These are phyloP conservation scores for Chrysolina oricalcia DNA, from an alignment of 2,888 invertebrate genomes.

Conservation along the genomic window DNA sequence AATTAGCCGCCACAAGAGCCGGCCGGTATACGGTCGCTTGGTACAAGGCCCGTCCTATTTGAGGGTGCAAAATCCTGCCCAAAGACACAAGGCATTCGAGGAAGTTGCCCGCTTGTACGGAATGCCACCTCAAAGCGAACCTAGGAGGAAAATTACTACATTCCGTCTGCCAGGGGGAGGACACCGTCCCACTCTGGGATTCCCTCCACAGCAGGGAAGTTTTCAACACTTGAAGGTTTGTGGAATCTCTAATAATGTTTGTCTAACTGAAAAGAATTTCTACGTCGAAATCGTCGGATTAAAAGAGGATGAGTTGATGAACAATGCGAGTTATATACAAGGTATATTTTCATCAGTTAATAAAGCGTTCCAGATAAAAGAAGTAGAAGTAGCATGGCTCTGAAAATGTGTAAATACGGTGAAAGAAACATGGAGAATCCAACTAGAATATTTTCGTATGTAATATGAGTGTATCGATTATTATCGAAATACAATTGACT, in stretches of 20 bases:
- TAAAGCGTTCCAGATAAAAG: too few relatives aligned
- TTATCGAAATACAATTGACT: too few relatives aligned
- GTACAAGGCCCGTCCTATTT: conserved; percentile 79
- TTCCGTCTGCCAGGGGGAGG: conserved; percentile 70
- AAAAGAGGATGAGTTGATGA: too few relatives aligned
- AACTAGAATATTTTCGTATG: too few relatives aligned
- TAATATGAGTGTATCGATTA: too few relatives aligned
- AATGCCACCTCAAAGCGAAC: conserved; percentile 68
- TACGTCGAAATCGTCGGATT: neutral
- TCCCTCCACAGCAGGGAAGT: conserved; percentile 73
- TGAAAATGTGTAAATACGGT: too few relatives aligned
- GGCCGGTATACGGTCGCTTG: conserved; percentile 82
- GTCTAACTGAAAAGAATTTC: neutral
- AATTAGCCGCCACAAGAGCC: conserved; percentile 67
- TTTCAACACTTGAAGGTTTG: conserved; percentile 84
- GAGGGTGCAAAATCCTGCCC: conserved; percentile 68
- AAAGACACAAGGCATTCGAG: conserved; percentile 73
- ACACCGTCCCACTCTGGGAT: conserved; percentile 71
- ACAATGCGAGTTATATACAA: too few relatives aligned
- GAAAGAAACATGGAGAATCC: too few relatives aligned
- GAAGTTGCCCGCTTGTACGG: conserved; percentile 74
- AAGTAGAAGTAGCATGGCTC: too few relatives aligned
- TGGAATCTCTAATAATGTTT: conserved; percentile 2
- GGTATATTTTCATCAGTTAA: too few relatives aligned
- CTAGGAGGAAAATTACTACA: conserved; percentile 65